Base-by-base conservation (phyloP, 2,888 invertebrate species). In the Icerya purchasi region DNA sequence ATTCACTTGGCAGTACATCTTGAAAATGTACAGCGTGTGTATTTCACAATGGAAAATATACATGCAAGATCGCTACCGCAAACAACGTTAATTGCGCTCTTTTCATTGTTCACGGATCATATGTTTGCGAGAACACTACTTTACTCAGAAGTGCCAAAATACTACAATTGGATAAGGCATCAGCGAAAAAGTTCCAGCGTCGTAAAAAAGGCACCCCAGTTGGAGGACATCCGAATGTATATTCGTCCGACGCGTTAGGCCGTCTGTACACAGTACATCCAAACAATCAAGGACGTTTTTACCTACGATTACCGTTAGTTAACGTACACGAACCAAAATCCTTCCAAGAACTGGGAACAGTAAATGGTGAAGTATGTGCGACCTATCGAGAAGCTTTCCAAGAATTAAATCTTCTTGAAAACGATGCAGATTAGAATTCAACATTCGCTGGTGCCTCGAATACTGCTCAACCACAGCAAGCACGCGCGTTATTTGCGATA, bases 81-180 rank as follows among this genome's bases (percentile, higher is more conserved):
- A 20, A 66, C 66, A 55, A 69, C 68, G 59, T 64, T 70, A 50
- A 66, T 65, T 22, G 66, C 63, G 36, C 70, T 70, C 64, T 70
- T 71, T 58, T 25, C 61, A 24, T 63, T 70, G 2, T 71, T 69
- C 58, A 59, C 66, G 65, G 64, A 49, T 56, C 68, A 70, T 61
- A 61, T 57, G 22, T 70, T 69, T 65, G 70, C 70, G 56, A n/a
- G n/a, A 67, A 69, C 69, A 22, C 62, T 69, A 58, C 62, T 69
- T 8, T 70, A 70, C 61, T 60, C 57, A 58, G 66, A 70, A 20
- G 65, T 68, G 23, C 68, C 68, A 2, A 49, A 59, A 3, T 68
- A 67, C 59, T 68, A 67, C 57, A 60, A 56, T 3, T 63, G 62
- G 61, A 8, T n/a, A 62, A 61, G 21, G 36, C 55, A 56, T 53